phyloP scores from a whole-genome alignment of 2,797 vertebrate genomes.

The Falco naumanni region DNA sequence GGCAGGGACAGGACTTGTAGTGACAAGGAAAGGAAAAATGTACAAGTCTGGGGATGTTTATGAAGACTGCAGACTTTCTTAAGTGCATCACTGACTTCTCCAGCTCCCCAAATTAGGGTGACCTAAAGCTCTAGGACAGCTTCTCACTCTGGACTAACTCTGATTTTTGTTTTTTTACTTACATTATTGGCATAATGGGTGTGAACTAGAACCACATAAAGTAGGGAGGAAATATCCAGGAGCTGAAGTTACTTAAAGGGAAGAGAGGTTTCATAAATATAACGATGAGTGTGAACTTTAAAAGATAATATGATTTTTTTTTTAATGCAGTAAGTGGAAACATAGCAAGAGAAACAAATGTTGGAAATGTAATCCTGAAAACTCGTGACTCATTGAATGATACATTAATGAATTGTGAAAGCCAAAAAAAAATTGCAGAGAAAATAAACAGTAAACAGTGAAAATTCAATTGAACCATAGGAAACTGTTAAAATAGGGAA shows the following conservation, averaged over 20 bases:
- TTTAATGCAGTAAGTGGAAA: not conserved
- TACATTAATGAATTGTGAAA: not conserved
- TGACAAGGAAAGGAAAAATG: not conserved
- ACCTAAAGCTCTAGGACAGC: not conserved
- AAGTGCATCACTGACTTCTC: not conserved
- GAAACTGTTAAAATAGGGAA: not conserved
- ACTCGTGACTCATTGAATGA: not conserved
- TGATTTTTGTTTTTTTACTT: not conserved
- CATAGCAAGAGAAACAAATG: not conserved
- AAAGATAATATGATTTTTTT: not conserved
- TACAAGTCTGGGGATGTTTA: not conserved
- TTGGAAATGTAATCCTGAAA: not conserved
- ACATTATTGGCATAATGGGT: not conserved
- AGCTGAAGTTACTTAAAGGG: not conserved
- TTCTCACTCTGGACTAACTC: not conserved
- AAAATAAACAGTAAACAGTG: not conserved
- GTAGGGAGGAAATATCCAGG: not conserved
- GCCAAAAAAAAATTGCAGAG: not conserved
- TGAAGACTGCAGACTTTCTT: not conserved
- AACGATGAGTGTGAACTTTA: not conserved
- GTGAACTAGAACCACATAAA: not conserved
- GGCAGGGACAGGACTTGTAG: not conserved
- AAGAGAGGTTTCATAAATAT: not conserved
- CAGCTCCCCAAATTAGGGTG: not conserved
- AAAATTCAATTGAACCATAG: not conserved